Base-by-base conservation (phyloP, 2,888 invertebrate genomes). In the Rhorus exstirpatorius region DNA sequence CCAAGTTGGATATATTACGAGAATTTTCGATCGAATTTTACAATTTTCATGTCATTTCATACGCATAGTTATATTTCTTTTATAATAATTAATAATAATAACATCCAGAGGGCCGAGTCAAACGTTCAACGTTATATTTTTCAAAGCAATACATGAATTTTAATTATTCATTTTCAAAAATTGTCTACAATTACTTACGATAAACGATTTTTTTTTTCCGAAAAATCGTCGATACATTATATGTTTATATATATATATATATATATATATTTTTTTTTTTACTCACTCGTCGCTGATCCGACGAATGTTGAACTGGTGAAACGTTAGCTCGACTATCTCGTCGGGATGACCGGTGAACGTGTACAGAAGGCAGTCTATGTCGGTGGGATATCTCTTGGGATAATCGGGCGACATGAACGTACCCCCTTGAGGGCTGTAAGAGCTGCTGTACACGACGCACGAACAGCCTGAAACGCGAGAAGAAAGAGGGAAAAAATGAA, bases 401-500 rank as follows among this genome's bases (percentile, higher is more conserved):
- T 96, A 97, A 93, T 97, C 96, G 17, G 97, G 97, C 87, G 97
- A 97, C 91, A 95, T 96, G 94, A 97, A 97, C 60, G 95, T 95
- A 84, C 97, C 97, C 86, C 95, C 95, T 91, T 96, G 96, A 93
- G 96, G 96, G 88, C 96, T 96, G 92, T 96, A 96, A 83, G 96
- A 96, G 86, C 96, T 96, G 89, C 97, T 96, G 94, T 96, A 97
- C 83, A 96, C 95, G 87, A 97, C 94, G 93, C 98, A 98, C 89
- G 96, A 95, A 93, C 98, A 98, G 93, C 97, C 97, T 97, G 95
- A 72, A 94, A 94, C 79, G 85, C 80, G 87, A 88, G 83, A 58
- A 55, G 17, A 19, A 75, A 7, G 10, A 24, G 10, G 55, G n/a
- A 74, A 21, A 55, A 70, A 61, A 55, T 26, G 71, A 44, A 58